phyloP scores from a whole-genome alignment of 2,888 invertebrate genomes.

The Drosophila quinaria region DNA sequence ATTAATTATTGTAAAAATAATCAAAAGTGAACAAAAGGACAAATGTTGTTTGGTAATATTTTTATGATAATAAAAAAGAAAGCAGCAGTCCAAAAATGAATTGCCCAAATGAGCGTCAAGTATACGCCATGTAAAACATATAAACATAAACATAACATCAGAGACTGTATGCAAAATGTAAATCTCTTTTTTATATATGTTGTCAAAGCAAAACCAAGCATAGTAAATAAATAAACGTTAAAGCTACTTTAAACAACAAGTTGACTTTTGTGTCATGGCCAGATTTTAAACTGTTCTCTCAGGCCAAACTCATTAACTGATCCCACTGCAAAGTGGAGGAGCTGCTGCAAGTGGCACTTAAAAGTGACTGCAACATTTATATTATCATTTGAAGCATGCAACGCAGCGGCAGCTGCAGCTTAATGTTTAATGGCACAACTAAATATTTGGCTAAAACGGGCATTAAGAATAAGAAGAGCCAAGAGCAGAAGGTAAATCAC shows the following conservation, averaged over 20 bases:
- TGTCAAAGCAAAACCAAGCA: too few species aligned
- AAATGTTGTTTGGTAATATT: not conserved
- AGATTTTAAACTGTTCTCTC: not conserved
- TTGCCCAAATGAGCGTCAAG: not conserved
- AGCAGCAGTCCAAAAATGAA: not conserved
- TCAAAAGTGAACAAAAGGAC: not conserved
- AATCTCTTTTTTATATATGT: too few species aligned
- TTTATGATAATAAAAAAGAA: not conserved
- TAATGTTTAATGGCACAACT: conserved; percentile 12
- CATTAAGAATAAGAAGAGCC: conserved; percentile 1
- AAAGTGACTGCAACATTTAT: not conserved
- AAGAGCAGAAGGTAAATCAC: conserved; percentile 9
- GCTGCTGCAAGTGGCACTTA: conserved; percentile 4
- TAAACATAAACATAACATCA: not conserved
- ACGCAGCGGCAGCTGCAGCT: conserved; percentile 8
- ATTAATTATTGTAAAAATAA: not conserved
- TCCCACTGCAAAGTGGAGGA: conserved; percentile 1
- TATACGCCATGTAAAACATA: not conserved
- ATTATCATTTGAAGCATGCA: conserved; percentile 2
- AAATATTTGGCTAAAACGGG: conserved; percentile 35
- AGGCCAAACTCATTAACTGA: not conserved
- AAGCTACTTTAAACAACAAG: not conserved
- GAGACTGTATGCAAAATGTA: too few species aligned
- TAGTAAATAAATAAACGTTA: not conserved
- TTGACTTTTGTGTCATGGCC: not conserved